Evolutionary conservation across 2,797 vertebrate species (phyloP), one percentile per base, ranked within the genome.

Genomic region (Sphenodon punctatus): DNA sequence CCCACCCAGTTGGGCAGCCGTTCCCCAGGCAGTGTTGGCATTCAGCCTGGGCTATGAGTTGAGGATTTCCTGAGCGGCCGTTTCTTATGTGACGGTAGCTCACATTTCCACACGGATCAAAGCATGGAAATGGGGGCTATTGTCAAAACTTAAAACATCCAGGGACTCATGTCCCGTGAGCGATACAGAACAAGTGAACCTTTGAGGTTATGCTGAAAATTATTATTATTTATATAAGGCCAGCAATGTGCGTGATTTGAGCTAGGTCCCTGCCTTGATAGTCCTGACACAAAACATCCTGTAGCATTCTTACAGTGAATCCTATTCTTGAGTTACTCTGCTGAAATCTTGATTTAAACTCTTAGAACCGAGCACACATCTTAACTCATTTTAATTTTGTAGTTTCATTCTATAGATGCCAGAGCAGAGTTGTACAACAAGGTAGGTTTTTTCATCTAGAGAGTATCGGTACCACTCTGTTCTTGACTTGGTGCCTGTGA

Each of bases 271-370:
- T 10, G 43, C 67, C 48, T 46, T 66, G 51, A 32, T 66, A 3
- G 56, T 42, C 20, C 25, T 58, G 11, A 58, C 7, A 67, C 42
- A 46, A 39, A 67, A 48, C 48, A 32, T 61, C 38, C 68, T 42
- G 39, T 48, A 78, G 55, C 66, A 74, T 77, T 78, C 79, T 51
- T 77, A n/a, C n/a, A n/a, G n/a, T n/a, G n/a, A n/a, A n/a, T n/a
- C n/a, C n/a, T n/a, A n/a, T 78, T 85, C 22, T 70, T 22, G 2
- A 78, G 3, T 79, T 83, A 41, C 39, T 49, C 23, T 13, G 74
- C 36, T 73, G 1, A 73, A 78, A 15, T 70, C 77, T 36, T 73
- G 27, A 67, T 78, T 80, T 75, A 19, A 83, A 43, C 36, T 85
- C 58, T 3, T 36, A 4, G 19, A 85, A 61, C 43, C 43, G 7